Conservation (phyloP, 2,797 vertebrate genomes). For the Argyrosomus regius region DNA sequence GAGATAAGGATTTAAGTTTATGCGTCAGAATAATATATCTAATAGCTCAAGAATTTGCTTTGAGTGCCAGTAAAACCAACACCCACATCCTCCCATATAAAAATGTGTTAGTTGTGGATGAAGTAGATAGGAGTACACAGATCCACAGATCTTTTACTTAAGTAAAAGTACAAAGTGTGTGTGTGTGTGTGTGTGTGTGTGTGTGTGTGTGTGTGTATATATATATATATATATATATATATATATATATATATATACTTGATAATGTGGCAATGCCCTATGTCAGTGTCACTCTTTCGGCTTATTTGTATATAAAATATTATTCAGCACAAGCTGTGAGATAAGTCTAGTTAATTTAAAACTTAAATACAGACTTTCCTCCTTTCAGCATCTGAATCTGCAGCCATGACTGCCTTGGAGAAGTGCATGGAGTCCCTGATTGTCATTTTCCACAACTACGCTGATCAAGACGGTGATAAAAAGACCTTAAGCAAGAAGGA, state of each 20-base stretch:
- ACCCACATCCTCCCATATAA: conserved; percentile 51
- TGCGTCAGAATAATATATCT: conserved; percentile 38
- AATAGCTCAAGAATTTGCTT: conserved; percentile 63
- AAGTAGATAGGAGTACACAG: not conserved
- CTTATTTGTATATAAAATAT: not conserved
- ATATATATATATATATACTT: too few relatives aligned
- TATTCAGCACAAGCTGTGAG: not conserved
- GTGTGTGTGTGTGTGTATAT: too few relatives aligned
- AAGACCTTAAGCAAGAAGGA: conserved; percentile 83
- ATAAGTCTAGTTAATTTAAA: not conserved
- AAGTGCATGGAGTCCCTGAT: conserved; percentile 81
- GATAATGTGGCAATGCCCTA: too few relatives aligned
- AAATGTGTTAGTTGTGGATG: conserved; percentile 28
- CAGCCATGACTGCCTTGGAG: conserved; percentile 85
- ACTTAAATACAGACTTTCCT: conserved; percentile 1
- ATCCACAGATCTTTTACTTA: not conserved
- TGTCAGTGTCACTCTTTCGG: too few relatives aligned
- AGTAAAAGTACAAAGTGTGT: not conserved
- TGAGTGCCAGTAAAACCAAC: conserved; percentile 65
- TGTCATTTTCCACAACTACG: conserved; percentile 77
- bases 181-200: too few relatives aligned
- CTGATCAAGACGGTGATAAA: conserved; percentile 62
- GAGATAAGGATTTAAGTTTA: conserved; percentile 35
- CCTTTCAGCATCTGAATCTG: conserved; percentile 34
- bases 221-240: too few relatives aligned